Evolutionary conservation across 2,797 vertebrate genomes (phyloP).

Genomic region (Squalus acanthias): DNA sequence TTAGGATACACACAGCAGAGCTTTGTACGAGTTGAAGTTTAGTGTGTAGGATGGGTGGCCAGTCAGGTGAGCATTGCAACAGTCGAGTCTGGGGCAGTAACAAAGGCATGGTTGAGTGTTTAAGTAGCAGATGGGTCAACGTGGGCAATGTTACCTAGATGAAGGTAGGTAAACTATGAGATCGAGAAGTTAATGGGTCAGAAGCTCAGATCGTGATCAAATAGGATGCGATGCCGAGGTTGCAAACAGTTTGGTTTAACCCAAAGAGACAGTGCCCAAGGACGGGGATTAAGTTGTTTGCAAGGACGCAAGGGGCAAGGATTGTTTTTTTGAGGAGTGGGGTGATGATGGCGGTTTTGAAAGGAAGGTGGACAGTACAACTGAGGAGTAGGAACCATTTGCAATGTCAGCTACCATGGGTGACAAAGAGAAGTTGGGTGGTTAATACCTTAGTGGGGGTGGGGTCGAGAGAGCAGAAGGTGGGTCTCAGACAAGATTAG

Average conservation of each 20-base stretch:
- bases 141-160: too few relatives aligned
- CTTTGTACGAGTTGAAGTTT: too few relatives aligned
- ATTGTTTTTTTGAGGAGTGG: background rate
- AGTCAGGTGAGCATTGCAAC: too few relatives aligned
- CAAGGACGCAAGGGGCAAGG: background rate
- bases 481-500: background rate
- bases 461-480: background rate
- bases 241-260: background rate
- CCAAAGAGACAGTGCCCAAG: background rate
- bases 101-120: too few relatives aligned
- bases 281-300: background rate
- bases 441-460: background rate
- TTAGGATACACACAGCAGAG: too few relatives aligned
- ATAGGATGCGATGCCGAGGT: background rate
- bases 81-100: too few relatives aligned
- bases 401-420: background rate
- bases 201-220: background rate
- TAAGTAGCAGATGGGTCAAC: too few relatives aligned
- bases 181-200: too few relatives aligned
- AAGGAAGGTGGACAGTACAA: background rate
- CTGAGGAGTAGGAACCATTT: background rate
- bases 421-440: too few relatives aligned
- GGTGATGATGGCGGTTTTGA: background rate
- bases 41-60: too few relatives aligned
- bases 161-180: too few relatives aligned